Percentiles rank a stretch among this genome's conserved stretches.
Conservation (phyloP, 2,797 vertebrate species). For the Gymnothorax javanicus region DNA sequence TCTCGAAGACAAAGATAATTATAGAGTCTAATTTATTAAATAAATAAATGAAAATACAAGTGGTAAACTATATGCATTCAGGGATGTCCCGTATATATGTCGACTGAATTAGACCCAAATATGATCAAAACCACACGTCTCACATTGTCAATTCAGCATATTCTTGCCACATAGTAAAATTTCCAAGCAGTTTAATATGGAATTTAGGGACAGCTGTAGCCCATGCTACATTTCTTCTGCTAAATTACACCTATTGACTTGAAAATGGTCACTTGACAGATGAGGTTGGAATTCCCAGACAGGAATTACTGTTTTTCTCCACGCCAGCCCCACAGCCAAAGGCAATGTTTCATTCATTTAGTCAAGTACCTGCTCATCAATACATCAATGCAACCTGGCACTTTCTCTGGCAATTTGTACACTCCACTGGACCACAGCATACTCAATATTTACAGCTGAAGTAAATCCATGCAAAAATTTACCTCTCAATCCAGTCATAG, state of each 20-base stretch:
- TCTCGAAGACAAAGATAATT: not conserved
- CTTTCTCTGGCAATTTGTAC: not conserved
- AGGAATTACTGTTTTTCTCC: not conserved
- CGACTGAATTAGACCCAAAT: not conserved
- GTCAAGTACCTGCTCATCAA: not conserved
- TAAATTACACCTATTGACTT: not conserved
- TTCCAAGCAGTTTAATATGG: not conserved
- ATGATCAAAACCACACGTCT: not conserved
- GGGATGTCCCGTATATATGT: not conserved
- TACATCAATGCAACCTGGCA: not conserved
- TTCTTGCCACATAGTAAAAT: not conserved
- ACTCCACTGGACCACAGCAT: not conserved
- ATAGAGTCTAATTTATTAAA: not conserved
- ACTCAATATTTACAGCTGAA: not conserved
- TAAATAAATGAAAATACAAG: not conserved
- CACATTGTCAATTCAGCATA: not conserved
- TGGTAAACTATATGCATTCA: not conserved
- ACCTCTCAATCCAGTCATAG: not conserved
- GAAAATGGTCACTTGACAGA: not conserved
- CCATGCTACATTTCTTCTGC: not conserved
- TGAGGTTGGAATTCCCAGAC: not conserved
- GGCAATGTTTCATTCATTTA: not conserved
- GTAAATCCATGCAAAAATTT: not conserved
- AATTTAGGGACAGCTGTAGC: not conserved
- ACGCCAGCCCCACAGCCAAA: not conserved